phyloP scores from a whole-genome alignment of 2,797 vertebrate species.

The Eospalax fontanierii region DNA sequence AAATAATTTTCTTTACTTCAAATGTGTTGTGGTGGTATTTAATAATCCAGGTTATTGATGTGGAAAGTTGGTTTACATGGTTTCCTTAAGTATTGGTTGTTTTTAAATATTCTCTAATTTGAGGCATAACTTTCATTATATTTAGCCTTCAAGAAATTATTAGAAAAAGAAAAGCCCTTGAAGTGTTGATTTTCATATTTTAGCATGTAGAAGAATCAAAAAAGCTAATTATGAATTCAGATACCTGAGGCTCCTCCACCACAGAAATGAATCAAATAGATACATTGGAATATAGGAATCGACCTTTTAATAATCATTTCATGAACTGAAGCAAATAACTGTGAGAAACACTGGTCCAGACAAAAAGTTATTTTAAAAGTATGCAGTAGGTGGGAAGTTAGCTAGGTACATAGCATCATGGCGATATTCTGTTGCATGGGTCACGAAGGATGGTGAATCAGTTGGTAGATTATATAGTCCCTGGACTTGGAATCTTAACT shows the following conservation, averaged over 20 bases:
- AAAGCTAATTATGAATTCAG: neutral
- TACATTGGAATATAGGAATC: neutral
- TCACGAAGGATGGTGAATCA: too few species aligned
- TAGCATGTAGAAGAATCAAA: neutral
- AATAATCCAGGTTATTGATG: neutral
- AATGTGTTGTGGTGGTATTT: neutral
- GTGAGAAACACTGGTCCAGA: neutral
- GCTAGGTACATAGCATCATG: neutral
- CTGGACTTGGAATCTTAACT: neutral
- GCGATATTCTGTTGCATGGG: neutral
- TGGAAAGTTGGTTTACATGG: neutral
- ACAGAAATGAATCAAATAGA: neutral
- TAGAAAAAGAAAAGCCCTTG: constrained; percentile 36
- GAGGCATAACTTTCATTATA: neutral
- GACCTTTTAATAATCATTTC: neutral
- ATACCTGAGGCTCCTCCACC: neutral
- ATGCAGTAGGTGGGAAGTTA: neutral
- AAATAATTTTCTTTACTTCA: constrained; percentile 38
- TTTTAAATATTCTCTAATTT: neutral
- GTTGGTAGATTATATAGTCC: neutral
- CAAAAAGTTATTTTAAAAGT: neutral
- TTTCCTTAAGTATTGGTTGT: neutral
- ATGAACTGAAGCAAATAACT: neutral
- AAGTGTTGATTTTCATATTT: constrained; percentile 3
- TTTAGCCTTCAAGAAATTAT: neutral